Conservation (phyloP, 2,888 invertebrate genomes). For the Nomada flava region DNA sequence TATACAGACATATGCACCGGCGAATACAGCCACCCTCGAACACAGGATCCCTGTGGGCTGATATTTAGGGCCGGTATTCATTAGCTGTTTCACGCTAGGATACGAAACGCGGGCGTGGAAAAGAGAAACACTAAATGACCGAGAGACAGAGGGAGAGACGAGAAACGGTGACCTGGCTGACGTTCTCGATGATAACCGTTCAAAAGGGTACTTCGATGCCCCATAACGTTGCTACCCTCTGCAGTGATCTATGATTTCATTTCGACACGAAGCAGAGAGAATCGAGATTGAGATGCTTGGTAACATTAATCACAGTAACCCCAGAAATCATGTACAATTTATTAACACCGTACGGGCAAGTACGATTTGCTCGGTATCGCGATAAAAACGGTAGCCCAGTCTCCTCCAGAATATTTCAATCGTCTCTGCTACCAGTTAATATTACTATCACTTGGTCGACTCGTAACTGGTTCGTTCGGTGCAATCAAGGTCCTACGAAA, state of each 20-base stretch:
- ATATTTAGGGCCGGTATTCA: conserved; percentile 84
- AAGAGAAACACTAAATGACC: conserved; percentile 22
- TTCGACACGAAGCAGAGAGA: conserved; percentile 55
- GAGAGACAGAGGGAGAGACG: conserved; percentile 10
- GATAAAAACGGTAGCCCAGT: no score
- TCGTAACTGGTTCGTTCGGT: neutral
- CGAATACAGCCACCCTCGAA: conserved; percentile 67
- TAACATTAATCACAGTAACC: conserved; percentile 39
- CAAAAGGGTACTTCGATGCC: conserved; percentile 68
- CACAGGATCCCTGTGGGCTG: conserved; percentile 79
- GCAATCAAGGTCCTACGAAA: neutral
- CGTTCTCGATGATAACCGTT: conserved; percentile 63
- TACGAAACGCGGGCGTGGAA: conserved; percentile 25
- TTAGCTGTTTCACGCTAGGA: conserved; percentile 80
- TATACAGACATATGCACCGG: conserved; percentile 81
- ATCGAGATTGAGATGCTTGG: conserved; percentile 68
- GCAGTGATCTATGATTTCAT: conserved; percentile 64
- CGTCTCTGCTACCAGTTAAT: neutral
- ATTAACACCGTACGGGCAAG: conserved; percentile 1
- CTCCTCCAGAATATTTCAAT: no score
- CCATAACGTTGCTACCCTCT: conserved; percentile 60
- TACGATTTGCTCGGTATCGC: no score
- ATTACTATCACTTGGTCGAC: neutral
- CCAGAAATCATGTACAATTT: conserved; percentile 38
- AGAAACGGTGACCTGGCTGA: conserved; percentile 52